Evolutionary conservation across 2,113 vertebrate genomes (phyloP).

Genomic region (Channa argus): DNA sequence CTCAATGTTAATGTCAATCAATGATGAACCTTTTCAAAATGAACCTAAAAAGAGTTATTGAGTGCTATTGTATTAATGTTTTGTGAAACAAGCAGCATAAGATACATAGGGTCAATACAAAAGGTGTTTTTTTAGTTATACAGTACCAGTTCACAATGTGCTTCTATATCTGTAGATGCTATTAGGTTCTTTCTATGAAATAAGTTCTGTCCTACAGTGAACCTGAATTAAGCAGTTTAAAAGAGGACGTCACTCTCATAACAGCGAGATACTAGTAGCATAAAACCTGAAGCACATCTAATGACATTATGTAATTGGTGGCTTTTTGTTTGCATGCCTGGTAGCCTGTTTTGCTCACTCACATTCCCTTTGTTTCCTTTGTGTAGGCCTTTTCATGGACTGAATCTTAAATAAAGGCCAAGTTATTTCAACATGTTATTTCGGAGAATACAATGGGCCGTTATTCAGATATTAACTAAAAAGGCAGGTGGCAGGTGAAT

Average conservation of each 20-base stretch:
- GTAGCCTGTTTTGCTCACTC: background rate
- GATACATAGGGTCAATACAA: too few relatives aligned
- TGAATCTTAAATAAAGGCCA: too few relatives aligned
- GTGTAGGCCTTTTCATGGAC: background rate
- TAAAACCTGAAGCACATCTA: slow-evolving; percentile 34
- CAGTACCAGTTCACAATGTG: background rate
- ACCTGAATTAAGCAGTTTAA: slow-evolving; percentile 28
- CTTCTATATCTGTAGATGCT: slow-evolving; percentile 17
- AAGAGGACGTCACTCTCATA: slow-evolving; percentile 13
- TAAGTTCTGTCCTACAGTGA: slow-evolving; percentile 10
- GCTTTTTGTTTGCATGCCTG: slow-evolving; percentile 52
- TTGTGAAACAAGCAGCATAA: background rate
- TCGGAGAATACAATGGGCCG: background rate
- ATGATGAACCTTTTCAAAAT: slow-evolving; percentile 19
- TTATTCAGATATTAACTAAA: background rate
- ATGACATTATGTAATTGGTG: slow-evolving; percentile 44
- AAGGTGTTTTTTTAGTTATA: background rate
- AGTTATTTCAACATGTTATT: background rate
- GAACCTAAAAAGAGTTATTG: slow-evolving; percentile 21
- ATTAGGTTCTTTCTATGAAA: slow-evolving; percentile 29
- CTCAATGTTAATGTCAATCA: background rate
- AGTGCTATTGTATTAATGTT: slow-evolving; percentile 5
- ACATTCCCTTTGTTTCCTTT: background rate
- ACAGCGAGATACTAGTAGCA: slow-evolving; percentile 25
- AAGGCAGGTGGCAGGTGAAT: background rate